Conservation (phyloP, 1,140 invertebrate genomes). For the Saccostrea glomerata region DNA sequence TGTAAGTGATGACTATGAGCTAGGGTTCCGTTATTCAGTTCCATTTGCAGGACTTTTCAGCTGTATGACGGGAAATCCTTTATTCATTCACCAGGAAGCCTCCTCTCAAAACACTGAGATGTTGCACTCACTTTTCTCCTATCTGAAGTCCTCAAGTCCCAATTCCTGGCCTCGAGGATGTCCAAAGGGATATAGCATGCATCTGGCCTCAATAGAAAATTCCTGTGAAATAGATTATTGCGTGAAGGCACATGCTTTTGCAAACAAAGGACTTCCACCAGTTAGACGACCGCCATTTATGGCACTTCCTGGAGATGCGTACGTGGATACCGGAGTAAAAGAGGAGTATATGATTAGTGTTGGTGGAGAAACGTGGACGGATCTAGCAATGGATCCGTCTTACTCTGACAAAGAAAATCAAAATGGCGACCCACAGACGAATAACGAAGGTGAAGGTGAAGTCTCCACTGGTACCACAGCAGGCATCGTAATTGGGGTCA, state of each 20-base stretch:
- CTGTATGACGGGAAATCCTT: constrained; percentile 66
- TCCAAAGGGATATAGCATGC: constrained; percentile 68
- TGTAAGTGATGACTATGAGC: constrained; percentile 67
- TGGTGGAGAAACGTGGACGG: background rate
- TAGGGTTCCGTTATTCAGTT: constrained; percentile 55
- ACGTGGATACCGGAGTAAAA: background rate
- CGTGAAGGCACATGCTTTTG: constrained; percentile 59
- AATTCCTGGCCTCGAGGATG: constrained; percentile 60
- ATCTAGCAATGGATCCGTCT: background rate
- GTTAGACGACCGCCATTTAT: constrained; percentile 67
- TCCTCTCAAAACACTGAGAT: background rate
- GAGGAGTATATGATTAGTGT: constrained; percentile 18
- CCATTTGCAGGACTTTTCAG: constrained; percentile 69
- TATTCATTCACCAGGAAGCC: constrained; percentile 47
- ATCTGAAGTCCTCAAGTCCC: constrained; percentile 40
- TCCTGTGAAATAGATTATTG: constrained; percentile 71
- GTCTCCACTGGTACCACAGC: constrained; percentile 3
- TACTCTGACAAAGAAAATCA: background rate
- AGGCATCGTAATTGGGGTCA: background rate
- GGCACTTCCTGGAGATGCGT: constrained; percentile 47
- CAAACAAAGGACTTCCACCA: constrained; percentile 54
- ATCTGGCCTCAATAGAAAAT: constrained; percentile 65
- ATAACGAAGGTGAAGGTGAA: background rate
- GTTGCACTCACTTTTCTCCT: constrained; percentile 7
- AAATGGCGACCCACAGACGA: background rate